Conservation (phyloP, 2,888 invertebrate genomes). For the Rhorus exstirpatorius region DNA sequence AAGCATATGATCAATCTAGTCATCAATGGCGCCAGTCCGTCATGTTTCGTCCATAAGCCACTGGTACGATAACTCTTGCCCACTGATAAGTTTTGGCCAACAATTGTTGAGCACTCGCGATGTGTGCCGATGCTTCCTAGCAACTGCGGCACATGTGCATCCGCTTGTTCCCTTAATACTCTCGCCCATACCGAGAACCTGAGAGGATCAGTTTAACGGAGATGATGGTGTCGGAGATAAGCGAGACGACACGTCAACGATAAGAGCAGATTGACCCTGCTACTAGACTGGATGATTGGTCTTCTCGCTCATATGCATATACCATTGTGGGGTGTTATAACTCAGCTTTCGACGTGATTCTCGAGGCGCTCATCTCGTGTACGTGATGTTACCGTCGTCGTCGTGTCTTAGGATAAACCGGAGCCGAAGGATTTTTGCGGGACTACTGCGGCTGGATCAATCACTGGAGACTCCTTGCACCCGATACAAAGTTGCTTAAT, state of each 20-base stretch:
- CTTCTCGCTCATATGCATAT: constrained; percentile 51
- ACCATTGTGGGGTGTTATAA: constrained; percentile 43
- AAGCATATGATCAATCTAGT: background rate
- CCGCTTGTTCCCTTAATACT: constrained; percentile 57
- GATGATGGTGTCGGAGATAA: constrained; percentile 39
- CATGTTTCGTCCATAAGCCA: background rate
- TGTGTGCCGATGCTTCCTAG: constrained; percentile 5
- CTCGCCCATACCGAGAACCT: constrained; percentile 3
- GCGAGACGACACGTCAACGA: constrained; percentile 42
- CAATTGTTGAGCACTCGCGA: background rate
- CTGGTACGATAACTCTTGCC: background rate
- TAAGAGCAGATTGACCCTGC: constrained; percentile 51
- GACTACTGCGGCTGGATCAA: too few species aligned
- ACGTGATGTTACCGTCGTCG: constrained; percentile 13
- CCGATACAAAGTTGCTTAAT: too few species aligned
- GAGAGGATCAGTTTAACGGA: constrained; percentile 12
- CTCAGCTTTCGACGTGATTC: constrained; percentile 40
- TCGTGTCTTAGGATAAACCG: too few species aligned
- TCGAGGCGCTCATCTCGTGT: constrained; percentile 36
- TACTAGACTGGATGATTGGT: constrained; percentile 61
- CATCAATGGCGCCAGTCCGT: background rate
- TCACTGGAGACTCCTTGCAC: too few species aligned
- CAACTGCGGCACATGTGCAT: constrained; percentile 33
- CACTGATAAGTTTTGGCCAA: background rate
- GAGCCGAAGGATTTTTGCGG: background rate